phyloP scores from a whole-genome alignment of 2,888 invertebrate genomes.

The Oasisia sp. region DNA sequence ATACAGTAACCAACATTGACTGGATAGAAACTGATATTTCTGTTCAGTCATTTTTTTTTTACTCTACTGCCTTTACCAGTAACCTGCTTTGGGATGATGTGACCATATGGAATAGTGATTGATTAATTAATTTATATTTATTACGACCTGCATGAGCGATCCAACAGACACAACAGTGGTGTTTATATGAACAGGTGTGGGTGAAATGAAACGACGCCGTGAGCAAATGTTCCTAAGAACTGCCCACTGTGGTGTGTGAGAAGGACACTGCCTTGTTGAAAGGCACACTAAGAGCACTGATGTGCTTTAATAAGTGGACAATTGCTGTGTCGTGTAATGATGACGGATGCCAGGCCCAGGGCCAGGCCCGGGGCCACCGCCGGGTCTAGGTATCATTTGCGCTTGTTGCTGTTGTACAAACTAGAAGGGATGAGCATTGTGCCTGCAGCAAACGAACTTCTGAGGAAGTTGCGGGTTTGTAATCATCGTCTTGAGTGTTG shows the following conservation, averaged over 20 bases:
- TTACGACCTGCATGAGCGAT: not conserved
- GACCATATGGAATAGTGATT: not conserved
- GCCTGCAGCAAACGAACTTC: not conserved
- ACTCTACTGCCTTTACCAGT: not conserved
- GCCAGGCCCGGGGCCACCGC: not conserved
- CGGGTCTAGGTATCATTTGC: not conserved
- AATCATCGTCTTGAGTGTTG: constrained; percentile 9
- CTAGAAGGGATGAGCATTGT: not conserved
- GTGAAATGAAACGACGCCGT: not conserved
- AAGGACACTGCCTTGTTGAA: not conserved
- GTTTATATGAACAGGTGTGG: not conserved
- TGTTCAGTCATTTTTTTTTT: not conserved
- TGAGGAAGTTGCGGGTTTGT: not conserved
- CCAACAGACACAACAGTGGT: not conserved
- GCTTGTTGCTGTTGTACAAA: not conserved
- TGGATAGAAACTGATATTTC: not conserved
- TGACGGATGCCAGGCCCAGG: not conserved
- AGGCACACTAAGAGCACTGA: not conserved
- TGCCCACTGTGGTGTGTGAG: not conserved
- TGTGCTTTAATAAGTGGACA: not conserved
- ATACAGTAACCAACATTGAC: no score
- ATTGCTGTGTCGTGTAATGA: not conserved
- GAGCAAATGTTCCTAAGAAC: not conserved
- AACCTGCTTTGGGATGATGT: not conserved
- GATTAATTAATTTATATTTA: not conserved